Evolutionary conservation across 2,888 invertebrate species (phyloP).

Genomic region (Pilophorus perplexus): DNA sequence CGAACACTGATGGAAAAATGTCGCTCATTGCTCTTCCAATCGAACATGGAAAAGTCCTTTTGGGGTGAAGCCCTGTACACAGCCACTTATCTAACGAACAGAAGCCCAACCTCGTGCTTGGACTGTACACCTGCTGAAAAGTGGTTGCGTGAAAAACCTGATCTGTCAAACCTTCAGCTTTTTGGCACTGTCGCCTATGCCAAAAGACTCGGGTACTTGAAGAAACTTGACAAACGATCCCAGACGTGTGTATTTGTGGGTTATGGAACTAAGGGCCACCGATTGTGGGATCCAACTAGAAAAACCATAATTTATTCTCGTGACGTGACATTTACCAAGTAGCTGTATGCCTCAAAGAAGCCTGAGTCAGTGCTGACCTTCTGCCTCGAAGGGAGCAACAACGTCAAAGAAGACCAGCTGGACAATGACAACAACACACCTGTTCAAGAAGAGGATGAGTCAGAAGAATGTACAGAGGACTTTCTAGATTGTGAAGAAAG

Average conservation of each 20-base stretch:
- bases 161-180: background rate
- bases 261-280: background rate
- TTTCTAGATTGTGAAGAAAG: too few species aligned
- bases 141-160: background rate
- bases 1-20: background rate
- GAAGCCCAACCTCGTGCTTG: background rate
- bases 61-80: background rate
- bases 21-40: background rate
- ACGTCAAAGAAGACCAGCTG: background rate
- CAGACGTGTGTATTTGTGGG: background rate
- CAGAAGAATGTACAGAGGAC: too few species aligned
- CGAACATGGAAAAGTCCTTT: background rate
- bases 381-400: too few species aligned
- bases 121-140: background rate
- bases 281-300: slow-evolving; percentile 5
- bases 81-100: background rate
- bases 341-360: too few species aligned
- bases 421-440: background rate
- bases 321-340: too few species aligned
- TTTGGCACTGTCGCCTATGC: slow-evolving; percentile 8
- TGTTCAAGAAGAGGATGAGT: background rate
- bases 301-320: slow-evolving; percentile 26
- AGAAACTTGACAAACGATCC: background rate
- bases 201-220: background rate
- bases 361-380: too few species aligned